phyloP scores from a whole-genome alignment of 1,140 invertebrate genomes.

The Zophobas morio region DNA sequence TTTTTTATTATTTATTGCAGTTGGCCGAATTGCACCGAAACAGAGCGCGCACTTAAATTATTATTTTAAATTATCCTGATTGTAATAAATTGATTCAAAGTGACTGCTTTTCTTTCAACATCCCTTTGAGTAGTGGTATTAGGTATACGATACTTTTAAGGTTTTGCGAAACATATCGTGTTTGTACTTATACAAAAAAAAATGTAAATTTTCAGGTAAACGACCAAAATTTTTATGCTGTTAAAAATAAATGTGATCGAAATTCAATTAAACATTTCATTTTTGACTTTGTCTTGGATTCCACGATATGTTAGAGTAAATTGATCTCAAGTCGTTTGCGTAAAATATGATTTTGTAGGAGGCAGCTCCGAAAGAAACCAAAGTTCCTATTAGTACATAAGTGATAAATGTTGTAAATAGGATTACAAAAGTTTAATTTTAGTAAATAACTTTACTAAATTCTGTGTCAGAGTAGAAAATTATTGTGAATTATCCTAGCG shows the following conservation, averaged over 20 bases:
- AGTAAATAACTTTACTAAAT: constrained; percentile 51
- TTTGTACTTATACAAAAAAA: too few species aligned
- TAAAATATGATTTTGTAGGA: constrained; percentile 20
- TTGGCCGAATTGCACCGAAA: constrained; percentile 20
- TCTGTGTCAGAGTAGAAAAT: constrained; percentile 50
- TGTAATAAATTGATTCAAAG: constrained; percentile 38
- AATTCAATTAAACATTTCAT: too few species aligned
- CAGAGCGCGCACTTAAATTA: constrained; percentile 37
- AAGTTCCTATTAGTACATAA: constrained; percentile 64
- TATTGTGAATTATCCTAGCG: constrained; percentile 36
- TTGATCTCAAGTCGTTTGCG: constrained; percentile 26
- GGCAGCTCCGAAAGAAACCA: constrained; percentile 61
- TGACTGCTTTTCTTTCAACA: constrained; percentile 26
- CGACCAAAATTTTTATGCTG: constrained; percentile 30
- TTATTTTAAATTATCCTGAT: constrained; percentile 37
- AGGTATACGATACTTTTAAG: constrained; percentile 19
- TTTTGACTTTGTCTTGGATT: too few species aligned
- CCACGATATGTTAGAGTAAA: not conserved
- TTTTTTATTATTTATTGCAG: constrained; percentile 38
- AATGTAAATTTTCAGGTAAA: constrained; percentile 8
- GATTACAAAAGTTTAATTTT: constrained; percentile 40
- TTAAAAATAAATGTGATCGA: not conserved
- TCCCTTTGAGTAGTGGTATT: constrained; percentile 17
- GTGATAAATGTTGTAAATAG: constrained; percentile 52
- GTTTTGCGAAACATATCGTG: constrained; percentile 13